phyloP scores from a whole-genome alignment of 1,140 invertebrate species.

The Drosophila melanica region DNA sequence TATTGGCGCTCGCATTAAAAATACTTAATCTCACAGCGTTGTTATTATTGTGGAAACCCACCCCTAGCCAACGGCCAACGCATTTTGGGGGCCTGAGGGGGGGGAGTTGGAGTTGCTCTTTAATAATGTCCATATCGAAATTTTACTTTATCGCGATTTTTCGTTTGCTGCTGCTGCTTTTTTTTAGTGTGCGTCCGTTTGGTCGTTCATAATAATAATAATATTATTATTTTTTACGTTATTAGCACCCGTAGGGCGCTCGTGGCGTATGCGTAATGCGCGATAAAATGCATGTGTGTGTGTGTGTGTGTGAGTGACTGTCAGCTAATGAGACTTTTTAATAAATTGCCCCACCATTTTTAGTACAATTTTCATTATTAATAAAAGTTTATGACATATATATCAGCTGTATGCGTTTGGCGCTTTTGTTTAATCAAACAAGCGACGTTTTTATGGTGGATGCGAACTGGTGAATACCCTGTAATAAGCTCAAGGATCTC shows the following conservation, averaged over 20 bases:
- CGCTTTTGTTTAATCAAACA: slow-evolving; percentile 63
- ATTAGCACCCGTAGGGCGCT: slow-evolving; percentile 78
- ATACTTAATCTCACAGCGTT: slow-evolving; percentile 76
- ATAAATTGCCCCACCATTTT: slow-evolving; percentile 79
- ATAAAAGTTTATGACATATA: slow-evolving; percentile 80
- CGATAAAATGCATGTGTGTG: slow-evolving; percentile 60
- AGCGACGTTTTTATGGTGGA: not conserved
- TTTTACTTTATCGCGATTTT: slow-evolving; percentile 79
- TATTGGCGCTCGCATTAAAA: slow-evolving; percentile 80
- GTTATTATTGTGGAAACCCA: slow-evolving; percentile 62
- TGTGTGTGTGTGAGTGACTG: slow-evolving; percentile 27
- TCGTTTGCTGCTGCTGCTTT: slow-evolving; percentile 25
- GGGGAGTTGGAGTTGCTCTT: slow-evolving; percentile 37
- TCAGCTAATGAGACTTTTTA: slow-evolving; percentile 80
- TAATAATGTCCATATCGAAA: slow-evolving; percentile 80
- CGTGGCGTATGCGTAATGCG: slow-evolving; percentile 76
- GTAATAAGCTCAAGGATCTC: not conserved
- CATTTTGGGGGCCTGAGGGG: slow-evolving; percentile 10
- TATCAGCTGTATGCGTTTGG: slow-evolving; percentile 51
- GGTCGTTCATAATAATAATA: slow-evolving; percentile 51
- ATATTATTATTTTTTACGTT: slow-evolving; percentile 74
- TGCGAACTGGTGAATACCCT: slow-evolving; percentile 10
- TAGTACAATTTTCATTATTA: slow-evolving; percentile 83
- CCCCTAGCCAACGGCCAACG: slow-evolving; percentile 17
- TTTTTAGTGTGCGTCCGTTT: slow-evolving; percentile 38